A percentile compares a stretch with the other conserved stretches of the same genome.
phyloP scores from a whole-genome alignment of 2,888 invertebrate genomes.

The Xestia sexstrigata region DNA sequence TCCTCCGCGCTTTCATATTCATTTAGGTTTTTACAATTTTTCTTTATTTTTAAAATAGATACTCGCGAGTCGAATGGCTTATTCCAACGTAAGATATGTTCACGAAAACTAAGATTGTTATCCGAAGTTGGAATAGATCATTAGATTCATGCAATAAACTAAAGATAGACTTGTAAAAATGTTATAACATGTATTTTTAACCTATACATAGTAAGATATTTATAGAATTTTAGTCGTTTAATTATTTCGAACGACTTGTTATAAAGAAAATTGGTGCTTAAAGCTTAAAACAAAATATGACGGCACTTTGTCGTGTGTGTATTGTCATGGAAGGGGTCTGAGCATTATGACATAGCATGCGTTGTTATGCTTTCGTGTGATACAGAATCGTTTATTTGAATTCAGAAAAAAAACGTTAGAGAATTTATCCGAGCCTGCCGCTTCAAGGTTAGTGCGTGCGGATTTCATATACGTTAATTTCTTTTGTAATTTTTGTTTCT shows the following conservation, averaged over 20 bases:
- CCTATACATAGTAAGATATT: conserved; percentile 91
- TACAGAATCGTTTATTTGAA: conserved; percentile 74
- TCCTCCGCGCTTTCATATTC: conserved; percentile 76
- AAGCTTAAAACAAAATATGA: conserved; percentile 89
- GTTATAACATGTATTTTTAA: conserved; percentile 91
- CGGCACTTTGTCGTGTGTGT: conserved; percentile 86
- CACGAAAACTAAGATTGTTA: conserved; percentile 49
- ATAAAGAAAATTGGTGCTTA: conserved; percentile 91
- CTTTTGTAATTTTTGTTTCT: conserved; percentile 30
- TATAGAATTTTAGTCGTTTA: conserved; percentile 91
- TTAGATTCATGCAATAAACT: conserved; percentile 79
- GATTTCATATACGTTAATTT: conserved; percentile 39
- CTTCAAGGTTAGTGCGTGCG: conserved; percentile 69
- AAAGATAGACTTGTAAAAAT: conserved; percentile 90
- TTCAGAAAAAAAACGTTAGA: conserved; percentile 41
- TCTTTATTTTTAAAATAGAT: conserved; percentile 75
- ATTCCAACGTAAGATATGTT: conserved; percentile 66
- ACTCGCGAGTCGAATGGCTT: conserved; percentile 76
- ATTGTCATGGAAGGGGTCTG: conserved; percentile 86
- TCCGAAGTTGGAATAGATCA: conserved; percentile 74
- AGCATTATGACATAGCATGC: conserved; percentile 90
- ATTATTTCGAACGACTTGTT: conserved; percentile 91
- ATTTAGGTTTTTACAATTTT: conserved; percentile 78
- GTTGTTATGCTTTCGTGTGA: conserved; percentile 87
- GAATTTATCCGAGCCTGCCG: conserved; percentile 56